phyloP scores from a whole-genome alignment of 2,797 vertebrate species.

The Amazonetta brasiliensis region DNA sequence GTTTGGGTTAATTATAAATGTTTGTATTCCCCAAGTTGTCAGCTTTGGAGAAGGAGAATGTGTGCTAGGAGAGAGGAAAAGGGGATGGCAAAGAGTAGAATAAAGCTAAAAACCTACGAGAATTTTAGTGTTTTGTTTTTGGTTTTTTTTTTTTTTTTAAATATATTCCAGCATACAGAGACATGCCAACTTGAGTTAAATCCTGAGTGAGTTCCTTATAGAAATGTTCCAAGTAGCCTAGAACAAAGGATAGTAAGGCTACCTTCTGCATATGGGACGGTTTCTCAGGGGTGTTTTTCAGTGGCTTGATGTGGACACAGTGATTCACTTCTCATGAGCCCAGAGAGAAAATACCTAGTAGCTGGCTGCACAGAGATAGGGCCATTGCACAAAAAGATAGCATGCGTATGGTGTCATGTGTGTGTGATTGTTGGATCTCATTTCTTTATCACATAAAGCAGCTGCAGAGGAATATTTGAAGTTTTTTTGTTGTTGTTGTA shows the following conservation, averaged over 20 bases:
- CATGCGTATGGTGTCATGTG: background rate
- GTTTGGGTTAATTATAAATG: background rate
- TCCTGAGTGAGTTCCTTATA: background rate
- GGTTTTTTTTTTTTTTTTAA: background rate
- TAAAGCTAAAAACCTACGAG: background rate
- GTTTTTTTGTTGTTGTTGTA: background rate
- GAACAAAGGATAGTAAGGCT: background rate
- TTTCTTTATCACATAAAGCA: background rate
- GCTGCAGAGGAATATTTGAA: background rate
- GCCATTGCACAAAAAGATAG: background rate
- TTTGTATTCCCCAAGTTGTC: background rate
- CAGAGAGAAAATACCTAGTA: background rate
- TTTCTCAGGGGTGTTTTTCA: background rate
- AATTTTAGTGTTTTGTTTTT: background rate
- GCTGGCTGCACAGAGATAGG: background rate
- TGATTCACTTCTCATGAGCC: background rate
- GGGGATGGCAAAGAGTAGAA: background rate
- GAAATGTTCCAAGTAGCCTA: background rate
- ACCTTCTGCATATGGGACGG: background rate
- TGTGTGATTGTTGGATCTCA: background rate
- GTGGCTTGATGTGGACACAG: rapidly evolving
- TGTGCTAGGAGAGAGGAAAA: background rate
- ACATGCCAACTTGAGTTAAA: background rate
- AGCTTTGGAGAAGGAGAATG: background rate
- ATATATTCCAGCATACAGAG: background rate